Base-by-base conservation (phyloP, 2,797 vertebrate genomes). In the Danionella dracula region DNA sequence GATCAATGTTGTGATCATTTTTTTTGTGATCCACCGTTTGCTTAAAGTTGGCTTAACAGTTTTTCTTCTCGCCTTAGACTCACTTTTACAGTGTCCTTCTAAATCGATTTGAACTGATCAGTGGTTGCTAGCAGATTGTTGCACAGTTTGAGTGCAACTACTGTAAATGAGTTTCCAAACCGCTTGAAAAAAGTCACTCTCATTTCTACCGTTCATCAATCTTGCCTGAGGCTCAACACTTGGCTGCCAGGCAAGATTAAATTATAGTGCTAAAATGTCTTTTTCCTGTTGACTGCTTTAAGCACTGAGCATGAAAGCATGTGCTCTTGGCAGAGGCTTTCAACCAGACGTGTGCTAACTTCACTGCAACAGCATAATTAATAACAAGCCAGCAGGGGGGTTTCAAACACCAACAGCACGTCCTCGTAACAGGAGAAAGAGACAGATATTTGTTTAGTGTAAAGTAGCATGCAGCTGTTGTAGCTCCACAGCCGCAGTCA, bases 391-490 rank as follows among this genome's bases (percentile, higher is more conserved):
- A 48, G 19, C 31, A 1, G 37, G 62, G 5, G 53, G 48, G 54
- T 65, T 55, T 61, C 66, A 54, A 60, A 41, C 34, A 35, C 11
- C 49, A 62, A 59, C 49, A 49, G 35, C 49, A 40, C 19, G 48
- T 19, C 34, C 42, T 54, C 4, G 63, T 15, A 67, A 66, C 34
- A 67, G 41, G 55, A 71, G 59, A 23, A 62, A 46, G 68, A 29
- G 68, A n/a, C n/a, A n/a, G 34, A 64, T 21, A 63, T 63, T 63
- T 49, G 50, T 63, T 50, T 60, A 48, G 17, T 60, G 48, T 66
- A 66, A 72, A 71, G 44, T 66, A 55, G 29, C 46, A 42, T 34
- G 45, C 7, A 23, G 48, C 16, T 41, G 34, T 13, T 15, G 17
- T 54, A 23, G 19, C 54, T 54, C 6, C 17, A 55, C 32, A 45